Base-by-base conservation (phyloP, 2,888 invertebrate species). In the Agrilus cyanescens region DNA sequence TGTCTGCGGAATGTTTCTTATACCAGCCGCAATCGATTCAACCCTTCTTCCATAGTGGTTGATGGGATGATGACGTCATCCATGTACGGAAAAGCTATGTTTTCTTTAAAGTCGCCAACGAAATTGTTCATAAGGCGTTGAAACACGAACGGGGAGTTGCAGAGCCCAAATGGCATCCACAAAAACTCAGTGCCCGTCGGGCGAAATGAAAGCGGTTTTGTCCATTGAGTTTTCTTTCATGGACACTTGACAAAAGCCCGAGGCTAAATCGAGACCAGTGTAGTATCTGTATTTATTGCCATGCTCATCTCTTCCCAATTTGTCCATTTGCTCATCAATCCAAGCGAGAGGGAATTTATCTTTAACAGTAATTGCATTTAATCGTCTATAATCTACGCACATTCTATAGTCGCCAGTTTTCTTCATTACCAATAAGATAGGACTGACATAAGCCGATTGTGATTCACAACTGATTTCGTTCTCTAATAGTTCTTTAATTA, bases 1-100 rank as follows among this genome's bases (percentile, higher is more conserved):
- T 57, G 52, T 1, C 49, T 41, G 34, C 51, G 29, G 4, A 59
- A 32, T 5, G 37, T 43, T 32, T 15, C 30, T 3, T 31, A n/a
- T 3, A 38, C 38, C n/a, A 15, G 3, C 3, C 15, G 38, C 4
- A 38, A 12, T 14, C 38, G 31, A 2, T 38, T 6, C 7, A 38
- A 31, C 2, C 38, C 38, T 31, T 38, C 31, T 4, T 25, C 14
- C 2, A 29, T 20, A 12, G n/a, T 38, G n/a, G 30, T n/a, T 4
- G n/a, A 18, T 10, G 20, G 20, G n/a, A 10, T 13, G 12, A 39
- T 15, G 31, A 14, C 15, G 6, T 7, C 7, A 32, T 29, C 20
- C 32, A 39, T 30, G 7, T 18, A 32, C 6, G 20, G 20, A 6
- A 20, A 20, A 4, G 20, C 20, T 20, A 20, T 20, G 7, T 20